Percentiles rank a stretch among this genome's conserved stretches.
These are phyloP conservation scores for Diadumene lineata DNA, from an alignment of 92 coral and sea anemone genomes.

Conservation along the genomic window DNA sequence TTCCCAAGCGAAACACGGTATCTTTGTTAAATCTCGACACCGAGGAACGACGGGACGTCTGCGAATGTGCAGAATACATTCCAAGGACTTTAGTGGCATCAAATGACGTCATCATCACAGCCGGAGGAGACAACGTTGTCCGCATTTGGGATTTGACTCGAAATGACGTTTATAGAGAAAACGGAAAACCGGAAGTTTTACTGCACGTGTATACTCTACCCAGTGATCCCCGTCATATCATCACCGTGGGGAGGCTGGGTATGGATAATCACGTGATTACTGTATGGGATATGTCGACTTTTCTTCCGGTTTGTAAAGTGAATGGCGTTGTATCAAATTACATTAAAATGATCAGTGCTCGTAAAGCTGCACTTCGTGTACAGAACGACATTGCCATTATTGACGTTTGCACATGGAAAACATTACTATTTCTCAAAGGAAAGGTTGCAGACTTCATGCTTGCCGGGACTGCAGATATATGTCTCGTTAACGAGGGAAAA, in stretches of 20 bases:
- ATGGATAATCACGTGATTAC: conserved; percentile 67
- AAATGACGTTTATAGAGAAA: conserved; percentile 48
- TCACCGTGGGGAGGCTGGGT: conserved; percentile 81
- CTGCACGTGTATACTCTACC: conserved; percentile 63
- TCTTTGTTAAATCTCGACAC: conserved; percentile 52
- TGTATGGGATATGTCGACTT: conserved; percentile 70
- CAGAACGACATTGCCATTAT: conserved; percentile 61
- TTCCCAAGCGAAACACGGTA: conserved; percentile 73
- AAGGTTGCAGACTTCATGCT: conserved; percentile 60
- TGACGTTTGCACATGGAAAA: conserved; percentile 63
- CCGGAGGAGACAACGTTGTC: conserved; percentile 75
- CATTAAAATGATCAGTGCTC: conserved; percentile 56
- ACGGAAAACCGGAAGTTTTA: conserved; percentile 62
- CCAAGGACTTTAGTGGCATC: conserved; percentile 53
- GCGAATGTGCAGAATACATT: conserved; percentile 64
- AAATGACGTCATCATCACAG: conserved; percentile 62
- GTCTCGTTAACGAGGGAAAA: conserved; percentile 43
- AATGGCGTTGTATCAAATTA: conserved; percentile 64
- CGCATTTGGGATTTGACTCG: conserved; percentile 80
- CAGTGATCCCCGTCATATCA: conserved; percentile 60
- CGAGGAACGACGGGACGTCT: conserved; percentile 64
- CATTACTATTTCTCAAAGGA: conserved; percentile 62
- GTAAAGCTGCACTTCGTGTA: conserved; percentile 72
- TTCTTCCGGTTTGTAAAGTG: conserved; percentile 74
- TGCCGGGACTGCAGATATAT: conserved; percentile 65